Evolutionary conservation across 2,888 invertebrate species (phyloP).

Genomic region (Ichneumon xanthorius): DNA sequence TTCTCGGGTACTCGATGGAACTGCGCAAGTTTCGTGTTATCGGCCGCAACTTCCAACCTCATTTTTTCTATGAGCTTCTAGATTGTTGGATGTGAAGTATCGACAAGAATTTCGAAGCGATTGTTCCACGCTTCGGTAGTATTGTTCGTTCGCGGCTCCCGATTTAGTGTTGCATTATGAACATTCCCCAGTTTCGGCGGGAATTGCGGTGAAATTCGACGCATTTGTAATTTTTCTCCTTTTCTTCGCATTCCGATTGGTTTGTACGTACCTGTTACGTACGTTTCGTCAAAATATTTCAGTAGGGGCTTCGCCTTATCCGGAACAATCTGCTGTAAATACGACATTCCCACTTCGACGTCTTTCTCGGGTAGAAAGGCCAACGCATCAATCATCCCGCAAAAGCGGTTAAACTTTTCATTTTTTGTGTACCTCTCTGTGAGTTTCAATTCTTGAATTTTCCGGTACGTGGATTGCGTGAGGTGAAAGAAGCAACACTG

Average conservation of each 20-base stretch:
- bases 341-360: not conserved
- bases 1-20: not conserved
- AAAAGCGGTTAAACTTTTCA: conserved; percentile 6
- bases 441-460: conserved; percentile 14
- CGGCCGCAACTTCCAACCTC: not conserved
- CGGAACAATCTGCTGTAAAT: no score
- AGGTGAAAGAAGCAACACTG: conserved; percentile 17
- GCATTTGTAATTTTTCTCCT: not conserved
- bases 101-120: not conserved
- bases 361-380: conserved; percentile 9
- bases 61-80: not conserved
- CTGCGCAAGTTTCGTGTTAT: not conserved
- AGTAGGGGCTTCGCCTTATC: no score
- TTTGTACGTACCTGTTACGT: no score
- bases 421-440: not conserved
- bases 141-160: not conserved
- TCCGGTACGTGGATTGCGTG: conserved; percentile 17
- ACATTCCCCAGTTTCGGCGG: not conserved
- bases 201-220: not conserved
- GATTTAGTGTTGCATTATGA: not conserved
- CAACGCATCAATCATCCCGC: conserved; percentile 31
- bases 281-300: no score
- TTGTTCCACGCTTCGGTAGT: not conserved
- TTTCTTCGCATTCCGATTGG: no score
- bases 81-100: not conserved